phyloP scores from a whole-genome alignment of 1,140 invertebrate species.

The Paracyclopina nana region DNA sequence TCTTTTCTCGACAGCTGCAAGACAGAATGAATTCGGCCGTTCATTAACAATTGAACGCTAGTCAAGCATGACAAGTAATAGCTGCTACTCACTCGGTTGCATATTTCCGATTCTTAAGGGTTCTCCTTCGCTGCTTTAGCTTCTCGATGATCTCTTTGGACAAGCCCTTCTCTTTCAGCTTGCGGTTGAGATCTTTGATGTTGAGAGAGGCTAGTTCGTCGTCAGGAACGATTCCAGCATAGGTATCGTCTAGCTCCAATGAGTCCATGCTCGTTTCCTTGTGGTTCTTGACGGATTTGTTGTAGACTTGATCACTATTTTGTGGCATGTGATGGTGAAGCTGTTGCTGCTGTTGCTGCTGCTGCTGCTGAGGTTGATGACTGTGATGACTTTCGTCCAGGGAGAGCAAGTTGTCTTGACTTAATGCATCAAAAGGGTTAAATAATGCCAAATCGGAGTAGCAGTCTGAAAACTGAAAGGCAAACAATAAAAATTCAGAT shows the following conservation, averaged over 20 bases:
- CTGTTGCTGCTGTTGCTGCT: not conserved
- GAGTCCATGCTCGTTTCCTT: not conserved
- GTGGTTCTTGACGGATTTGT: not conserved
- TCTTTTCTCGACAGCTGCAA: not conserved
- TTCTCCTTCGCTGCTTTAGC: not conserved
- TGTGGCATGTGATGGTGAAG: not conserved
- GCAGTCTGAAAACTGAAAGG: too few relatives aligned
- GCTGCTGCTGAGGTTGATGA: not conserved
- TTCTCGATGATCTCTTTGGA: constrained; percentile 1
- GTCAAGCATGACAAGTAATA: too few relatives aligned
- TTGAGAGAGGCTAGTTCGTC: constrained; percentile 3
- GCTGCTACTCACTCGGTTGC: not conserved
- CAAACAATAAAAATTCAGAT: too few relatives aligned
- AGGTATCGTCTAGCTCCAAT: not conserved
- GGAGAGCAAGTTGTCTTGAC: too few relatives aligned
- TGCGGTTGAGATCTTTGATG: not conserved
- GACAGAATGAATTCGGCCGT: not conserved
- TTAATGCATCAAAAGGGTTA: too few relatives aligned
- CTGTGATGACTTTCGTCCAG: too few relatives aligned
- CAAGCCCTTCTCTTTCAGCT: constrained; percentile 1
- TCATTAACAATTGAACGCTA: too few relatives aligned
- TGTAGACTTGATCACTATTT: not conserved
- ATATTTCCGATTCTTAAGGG: constrained; percentile 1
- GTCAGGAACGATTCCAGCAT: not conserved
- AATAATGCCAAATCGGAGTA: too few relatives aligned